A percentile compares a stretch with the other conserved stretches of the same genome.
Evolutionary conservation across 2,113 vertebrate species (phyloP).

Genomic region (Gadus macrocephalus): DNA sequence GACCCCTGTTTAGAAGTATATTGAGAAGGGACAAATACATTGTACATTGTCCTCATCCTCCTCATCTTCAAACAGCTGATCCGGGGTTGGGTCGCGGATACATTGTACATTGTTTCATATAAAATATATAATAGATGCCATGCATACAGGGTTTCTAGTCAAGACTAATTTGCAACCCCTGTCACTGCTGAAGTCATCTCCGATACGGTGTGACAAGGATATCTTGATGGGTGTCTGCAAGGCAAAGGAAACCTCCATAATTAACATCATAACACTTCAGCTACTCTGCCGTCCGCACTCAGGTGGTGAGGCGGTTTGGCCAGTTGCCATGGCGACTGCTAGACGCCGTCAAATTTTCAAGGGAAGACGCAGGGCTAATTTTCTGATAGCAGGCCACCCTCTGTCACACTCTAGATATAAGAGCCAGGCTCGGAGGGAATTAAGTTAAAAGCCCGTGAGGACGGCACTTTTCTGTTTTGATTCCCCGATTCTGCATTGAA

Average conservation of each 20-base stretch:
- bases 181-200: too few relatives aligned
- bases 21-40: too few relatives aligned
- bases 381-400: not conserved
- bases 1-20: too few relatives aligned
- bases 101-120: too few relatives aligned
- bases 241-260: not conserved
- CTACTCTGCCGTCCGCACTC: not conserved
- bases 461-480: not conserved
- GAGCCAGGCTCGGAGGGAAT: not conserved
- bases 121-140: too few relatives aligned
- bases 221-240: not conserved
- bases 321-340: not conserved
- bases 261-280: not conserved
- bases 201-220: too few relatives aligned
- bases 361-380: not conserved
- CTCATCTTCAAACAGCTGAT: too few relatives aligned
- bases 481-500: not conserved
- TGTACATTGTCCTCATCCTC: too few relatives aligned
- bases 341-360: not conserved
- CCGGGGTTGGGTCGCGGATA: too few relatives aligned
- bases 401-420: not conserved
- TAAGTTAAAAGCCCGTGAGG: not conserved
- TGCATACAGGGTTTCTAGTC: too few relatives aligned
- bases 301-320: not conserved
- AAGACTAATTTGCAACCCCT: too few relatives aligned